phyloP scores from a whole-genome alignment of 2,113 vertebrate species.

The Girardinichthys multiradiatus region DNA sequence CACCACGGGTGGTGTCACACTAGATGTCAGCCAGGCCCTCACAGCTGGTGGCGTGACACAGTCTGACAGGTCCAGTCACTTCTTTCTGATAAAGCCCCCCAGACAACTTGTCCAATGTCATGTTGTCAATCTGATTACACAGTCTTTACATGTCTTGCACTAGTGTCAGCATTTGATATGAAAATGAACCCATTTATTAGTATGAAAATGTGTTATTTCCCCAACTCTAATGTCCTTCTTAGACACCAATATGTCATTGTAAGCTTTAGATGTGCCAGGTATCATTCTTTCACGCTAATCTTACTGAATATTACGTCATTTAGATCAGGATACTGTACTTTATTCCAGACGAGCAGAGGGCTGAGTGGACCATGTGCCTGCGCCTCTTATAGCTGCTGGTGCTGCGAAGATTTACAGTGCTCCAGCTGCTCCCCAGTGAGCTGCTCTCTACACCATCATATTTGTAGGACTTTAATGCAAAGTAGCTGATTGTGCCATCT shows the following conservation, averaged over 20 bases:
- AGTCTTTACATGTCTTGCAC: constrained; percentile 55
- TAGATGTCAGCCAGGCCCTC: constrained; percentile 67
- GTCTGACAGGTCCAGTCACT: constrained; percentile 74
- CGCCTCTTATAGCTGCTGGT: constrained; percentile 59
- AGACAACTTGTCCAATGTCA: constrained; percentile 77
- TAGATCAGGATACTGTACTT: constrained; percentile 51
- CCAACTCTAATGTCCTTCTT: background rate
- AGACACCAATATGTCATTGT: background rate
- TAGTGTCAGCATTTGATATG: constrained; percentile 34
- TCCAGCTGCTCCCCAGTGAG: constrained; percentile 58
- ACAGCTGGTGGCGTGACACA: constrained; percentile 73
- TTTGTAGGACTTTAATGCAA: constrained; percentile 1
- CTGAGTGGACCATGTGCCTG: constrained; percentile 47
- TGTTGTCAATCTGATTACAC: constrained; percentile 76
- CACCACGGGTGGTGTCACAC: constrained; percentile 78
- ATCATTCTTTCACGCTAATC: constrained; percentile 15
- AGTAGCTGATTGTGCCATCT: background rate
- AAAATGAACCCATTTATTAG: constrained; percentile 35
- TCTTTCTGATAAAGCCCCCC: constrained; percentile 67
- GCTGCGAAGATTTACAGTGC: constrained; percentile 53
- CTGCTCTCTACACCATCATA: constrained; percentile 17
- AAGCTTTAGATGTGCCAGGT: background rate
- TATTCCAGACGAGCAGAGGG: constrained; percentile 18
- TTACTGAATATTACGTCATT: constrained; percentile 26
- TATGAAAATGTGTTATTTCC: constrained; percentile 1